Evolutionary conservation across 1,140 invertebrate genomes (phyloP), one percentile per base, ranked within the genome.

Genomic region (Drosophila pallidifrons): DNA sequence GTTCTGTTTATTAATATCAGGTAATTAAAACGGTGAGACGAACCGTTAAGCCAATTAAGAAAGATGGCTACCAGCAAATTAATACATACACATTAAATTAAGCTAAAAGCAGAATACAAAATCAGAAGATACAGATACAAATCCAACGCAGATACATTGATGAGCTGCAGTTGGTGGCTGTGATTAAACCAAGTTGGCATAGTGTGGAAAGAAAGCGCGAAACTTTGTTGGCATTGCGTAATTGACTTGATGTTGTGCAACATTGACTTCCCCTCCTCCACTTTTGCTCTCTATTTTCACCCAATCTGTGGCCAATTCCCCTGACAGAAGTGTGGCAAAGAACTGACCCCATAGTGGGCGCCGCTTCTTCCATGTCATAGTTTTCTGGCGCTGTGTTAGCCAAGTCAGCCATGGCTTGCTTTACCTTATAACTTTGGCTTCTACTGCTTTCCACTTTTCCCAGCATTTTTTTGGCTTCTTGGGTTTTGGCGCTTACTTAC

Each of bases 401-500:
- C 52, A 64, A 76, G 54, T 65, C 47, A 49, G 30, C 57, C 57
- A 61, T 52, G 28, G 54, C 60, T 67, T 47, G 32, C 65, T 75
- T 87, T 68, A 79, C 81, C 82, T 82, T 80, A 66, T 78, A 70
- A 49, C 74, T 70, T 25, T 80, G 70, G 51, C 51, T 66, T 78
- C 49, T 74, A 16, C 8, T 46, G 16, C 38, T 43, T 28, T 65
- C 5, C 7, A 7, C 25, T 16, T 10, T 58, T 46, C 59, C 11
- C 5, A 8, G 6, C 51, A 65, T 61, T 81, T 68, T 58, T 55
- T 54, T 71, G 59, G 67, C 67, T 74, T 57, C 38, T 59, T 61
- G 69, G 79, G 76, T 89, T 85, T 83, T 67, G 71, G 58, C 78
- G 86, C 81, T 89, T 90, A 89, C 86, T 89, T 90, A 90, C 85